A percentile compares a stretch with the other conserved stretches of the same genome.
Evolutionary conservation across 2,113 vertebrate species (phyloP).

Genomic region (Aepyceros melampus): DNA sequence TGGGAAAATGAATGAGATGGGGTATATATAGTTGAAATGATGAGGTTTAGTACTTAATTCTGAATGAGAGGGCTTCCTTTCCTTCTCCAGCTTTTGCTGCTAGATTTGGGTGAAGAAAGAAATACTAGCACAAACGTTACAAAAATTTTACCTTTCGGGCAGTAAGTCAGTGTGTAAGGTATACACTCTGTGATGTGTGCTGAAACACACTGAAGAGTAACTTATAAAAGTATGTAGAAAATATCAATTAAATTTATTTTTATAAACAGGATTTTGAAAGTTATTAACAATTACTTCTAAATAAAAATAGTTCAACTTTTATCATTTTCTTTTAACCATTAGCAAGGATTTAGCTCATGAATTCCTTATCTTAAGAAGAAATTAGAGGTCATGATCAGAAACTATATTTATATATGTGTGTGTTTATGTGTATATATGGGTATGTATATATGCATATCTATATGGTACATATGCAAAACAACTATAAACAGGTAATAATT

Average conservation of each 20-base stretch:
- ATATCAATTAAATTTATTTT: not conserved
- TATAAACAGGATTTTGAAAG: not conserved
- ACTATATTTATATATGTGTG: not conserved
- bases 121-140: not conserved
- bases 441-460: not conserved
- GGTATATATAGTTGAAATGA: not conserved
- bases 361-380: conserved; percentile 17
- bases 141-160: not conserved
- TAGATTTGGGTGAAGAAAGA: not conserved
- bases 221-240: not conserved
- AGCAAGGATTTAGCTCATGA: not conserved
- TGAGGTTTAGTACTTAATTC: not conserved
- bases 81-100: not conserved
- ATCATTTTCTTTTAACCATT: not conserved
- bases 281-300: not conserved
- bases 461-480: not conserved
- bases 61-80: not conserved
- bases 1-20: not conserved
- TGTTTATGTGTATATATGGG: not conserved
- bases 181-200: not conserved
- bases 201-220: not conserved
- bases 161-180: not conserved
- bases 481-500: conserved; percentile 47
- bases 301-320: conserved; percentile 16
- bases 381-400: not conserved